These are phyloP conservation scores for Diaphora mendica DNA, from an alignment of 2,888 invertebrate genomes.

Conservation along the genomic window DNA sequence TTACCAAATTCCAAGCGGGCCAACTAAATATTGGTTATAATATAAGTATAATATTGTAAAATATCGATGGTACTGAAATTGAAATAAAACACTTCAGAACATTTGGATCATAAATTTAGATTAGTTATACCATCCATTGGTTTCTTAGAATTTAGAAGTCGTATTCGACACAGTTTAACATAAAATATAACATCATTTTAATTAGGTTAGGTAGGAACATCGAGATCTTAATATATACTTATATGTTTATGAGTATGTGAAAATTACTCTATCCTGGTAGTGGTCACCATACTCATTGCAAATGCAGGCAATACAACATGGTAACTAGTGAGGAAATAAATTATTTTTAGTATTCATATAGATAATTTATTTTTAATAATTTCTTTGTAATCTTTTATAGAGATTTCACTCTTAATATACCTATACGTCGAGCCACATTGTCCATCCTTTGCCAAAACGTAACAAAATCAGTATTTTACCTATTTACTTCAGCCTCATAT, in stretches of 20 bases:
- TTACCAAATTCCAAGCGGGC: constrained; percentile 42
- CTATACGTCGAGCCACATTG: constrained; percentile 33
- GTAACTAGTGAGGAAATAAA: no score
- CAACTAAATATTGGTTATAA: background rate
- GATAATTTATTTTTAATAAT: constrained; percentile 20
- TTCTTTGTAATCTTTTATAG: background rate
- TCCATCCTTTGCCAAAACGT: constrained; percentile 43
- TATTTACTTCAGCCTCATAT: background rate
- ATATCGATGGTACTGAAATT: background rate
- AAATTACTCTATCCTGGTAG: no score
- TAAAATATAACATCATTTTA: background rate
- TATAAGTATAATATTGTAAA: background rate
- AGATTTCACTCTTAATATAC: background rate
- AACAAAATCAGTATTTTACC: constrained; percentile 41
- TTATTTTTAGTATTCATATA: no score
- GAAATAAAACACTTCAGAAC: background rate
- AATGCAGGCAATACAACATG: no score
- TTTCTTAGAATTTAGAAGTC: background rate
- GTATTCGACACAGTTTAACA: no score
- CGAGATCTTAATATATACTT: no score
- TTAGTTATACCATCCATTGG: background rate
- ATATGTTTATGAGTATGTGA: no score
- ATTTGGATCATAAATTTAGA: background rate
- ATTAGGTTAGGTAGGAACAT: no score
- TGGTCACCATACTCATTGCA: no score